Evolutionary conservation across 2,113 vertebrate genomes (phyloP).

Genomic region (Neodontobutis hainanensis): DNA sequence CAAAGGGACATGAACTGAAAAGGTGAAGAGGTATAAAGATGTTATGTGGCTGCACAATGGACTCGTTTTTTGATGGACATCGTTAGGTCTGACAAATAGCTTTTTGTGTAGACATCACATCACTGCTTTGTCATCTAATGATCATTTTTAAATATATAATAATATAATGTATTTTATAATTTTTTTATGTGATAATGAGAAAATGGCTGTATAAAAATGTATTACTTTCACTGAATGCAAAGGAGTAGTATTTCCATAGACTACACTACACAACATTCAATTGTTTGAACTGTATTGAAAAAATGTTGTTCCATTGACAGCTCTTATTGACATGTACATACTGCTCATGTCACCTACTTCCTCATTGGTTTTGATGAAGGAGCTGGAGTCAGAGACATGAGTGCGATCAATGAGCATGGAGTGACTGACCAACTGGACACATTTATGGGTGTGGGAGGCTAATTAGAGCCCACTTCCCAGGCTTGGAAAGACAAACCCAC

Average conservation of each 20-base stretch:
- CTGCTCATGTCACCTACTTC: conserved; percentile 56
- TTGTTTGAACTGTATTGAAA: conserved; percentile 3
- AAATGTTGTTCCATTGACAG: conserved; percentile 13
- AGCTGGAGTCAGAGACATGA: conserved; percentile 68
- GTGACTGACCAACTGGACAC: conserved; percentile 75
- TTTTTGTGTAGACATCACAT: too few relatives aligned
- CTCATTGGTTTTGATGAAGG: conserved; percentile 65
- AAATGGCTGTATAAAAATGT: too few relatives aligned
- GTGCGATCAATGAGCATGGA: conserved; percentile 74
- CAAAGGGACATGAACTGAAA: neutral
- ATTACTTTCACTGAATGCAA: too few relatives aligned
- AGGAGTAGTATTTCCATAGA: neutral
- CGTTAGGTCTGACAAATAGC: too few relatives aligned
- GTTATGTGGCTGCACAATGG: neutral
- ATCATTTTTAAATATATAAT: too few relatives aligned
- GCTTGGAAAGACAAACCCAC: conserved; percentile 71
- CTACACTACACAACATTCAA: neutral
- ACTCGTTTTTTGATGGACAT: too few relatives aligned
- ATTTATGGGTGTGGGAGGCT: conserved; percentile 85
- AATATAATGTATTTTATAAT: too few relatives aligned
- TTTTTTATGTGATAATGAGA: too few relatives aligned
- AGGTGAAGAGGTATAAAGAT: neutral
- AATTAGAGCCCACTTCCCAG: conserved; percentile 83
- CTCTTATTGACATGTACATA: conserved; percentile 53
- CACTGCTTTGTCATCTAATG: too few relatives aligned